Evolutionary conservation across 2,888 invertebrate species (phyloP), one percentile per base, ranked within the genome.

Genomic region (Acanthosepion lycidas): DNA sequence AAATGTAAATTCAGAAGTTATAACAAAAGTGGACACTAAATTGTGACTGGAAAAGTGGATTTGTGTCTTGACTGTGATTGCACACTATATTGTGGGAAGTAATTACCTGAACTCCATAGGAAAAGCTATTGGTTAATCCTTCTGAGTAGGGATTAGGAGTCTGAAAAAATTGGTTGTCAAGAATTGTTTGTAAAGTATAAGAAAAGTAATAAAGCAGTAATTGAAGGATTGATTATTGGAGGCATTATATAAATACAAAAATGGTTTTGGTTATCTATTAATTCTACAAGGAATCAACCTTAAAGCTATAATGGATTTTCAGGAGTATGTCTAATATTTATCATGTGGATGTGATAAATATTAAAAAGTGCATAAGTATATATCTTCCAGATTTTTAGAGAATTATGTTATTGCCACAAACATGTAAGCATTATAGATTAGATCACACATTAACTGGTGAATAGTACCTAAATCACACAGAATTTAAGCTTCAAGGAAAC

Each of bases 91-190:
- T 78, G n/a, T n/a, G n/a, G 78, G 78, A 33, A n/a, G 78, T 78
- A n/a, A 78, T 78, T 78, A 78, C 78, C 78, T 78, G 78, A 15
- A 78, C 18, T 78, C 78, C 78, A 78, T 78, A n/a, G 78, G 15
- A 78, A 78, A n/a, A 78, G 33, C n/a, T 78, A 78, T n/a, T 33
- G 33, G 33, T 33, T 78, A 78, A 78, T 78, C 78, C 78, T 78
- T 78, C 78, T n/a, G 78, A 78, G 33, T 78, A 78, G 18, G 78
- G 78, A 78, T 78, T 78, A 78, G 33, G 78, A 78, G n/a, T 78
- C 78, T 78, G 78, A 78, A 78, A 78, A 78, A 78, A n/a, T 78
- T 78, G n/a, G 78, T 78, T n/a, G 78, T 78, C 78, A 78, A 78
- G n/a, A 78, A 78, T 78, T 78, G 78, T n/a, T 78, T 78, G n/a